A percentile compares a stretch with the other conserved stretches of the same genome.
Conservation (phyloP, 1,140 invertebrate genomes). For the Aricia agestis region DNA sequence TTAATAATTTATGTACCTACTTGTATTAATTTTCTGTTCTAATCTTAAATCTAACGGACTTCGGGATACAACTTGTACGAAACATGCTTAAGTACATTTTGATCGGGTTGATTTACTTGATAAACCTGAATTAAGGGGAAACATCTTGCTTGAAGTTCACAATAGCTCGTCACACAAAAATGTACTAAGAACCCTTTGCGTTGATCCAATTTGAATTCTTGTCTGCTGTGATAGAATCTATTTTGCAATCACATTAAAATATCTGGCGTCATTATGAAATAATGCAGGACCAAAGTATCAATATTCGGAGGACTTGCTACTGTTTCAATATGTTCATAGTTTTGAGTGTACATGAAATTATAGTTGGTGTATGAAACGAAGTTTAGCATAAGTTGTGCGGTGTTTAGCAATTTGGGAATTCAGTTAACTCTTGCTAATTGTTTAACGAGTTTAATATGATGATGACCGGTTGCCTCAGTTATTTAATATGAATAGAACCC, state of each 20-base stretch:
- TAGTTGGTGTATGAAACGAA: constrained; percentile 32
- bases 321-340: constrained; percentile 36
- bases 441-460: constrained; percentile 14
- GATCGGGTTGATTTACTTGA: constrained; percentile 2
- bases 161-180: background rate
- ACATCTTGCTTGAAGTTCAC: background rate
- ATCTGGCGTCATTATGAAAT: background rate
- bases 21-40: no score
- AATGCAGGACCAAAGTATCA: background rate
- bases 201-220: background rate
- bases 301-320: constrained; percentile 6
- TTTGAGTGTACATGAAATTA: constrained; percentile 37
- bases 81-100: background rate
- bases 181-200: background rate
- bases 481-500: background rate
- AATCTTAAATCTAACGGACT: background rate
- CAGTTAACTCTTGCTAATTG: constrained; percentile 28
- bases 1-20: no score
- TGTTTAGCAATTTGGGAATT: constrained; percentile 25
- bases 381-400: constrained; percentile 28
- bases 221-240: background rate
- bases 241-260: background rate
- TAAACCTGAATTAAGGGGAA: background rate
- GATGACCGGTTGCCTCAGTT: background rate
- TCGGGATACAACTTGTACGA: background rate